A percentile compares a stretch with the other conserved stretches of the same genome.
These are phyloP conservation scores for Idaea dimidiata DNA, from an alignment of 2,888 invertebrate species.

Conservation along the genomic window DNA sequence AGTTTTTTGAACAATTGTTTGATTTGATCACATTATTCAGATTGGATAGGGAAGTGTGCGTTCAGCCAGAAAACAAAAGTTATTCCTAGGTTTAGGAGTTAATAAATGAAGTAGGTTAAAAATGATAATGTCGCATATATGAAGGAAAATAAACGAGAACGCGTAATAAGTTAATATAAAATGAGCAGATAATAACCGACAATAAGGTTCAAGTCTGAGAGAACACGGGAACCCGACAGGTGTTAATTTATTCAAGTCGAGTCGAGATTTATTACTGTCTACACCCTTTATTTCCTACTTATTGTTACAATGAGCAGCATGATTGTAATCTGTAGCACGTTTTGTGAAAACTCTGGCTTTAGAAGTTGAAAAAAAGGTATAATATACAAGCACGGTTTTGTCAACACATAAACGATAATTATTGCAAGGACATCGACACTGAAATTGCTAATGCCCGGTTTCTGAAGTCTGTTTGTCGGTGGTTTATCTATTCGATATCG, in stretches of 20 bases:
- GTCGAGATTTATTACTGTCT: constrained; percentile 44
- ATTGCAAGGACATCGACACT: neutral
- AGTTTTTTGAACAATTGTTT: too few relatives aligned
- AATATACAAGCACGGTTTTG: too few relatives aligned
- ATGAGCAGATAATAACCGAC: neutral
- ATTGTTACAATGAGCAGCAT: constrained; percentile 3
- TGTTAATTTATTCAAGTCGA: constrained; percentile 50
- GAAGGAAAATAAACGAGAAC: neutral
- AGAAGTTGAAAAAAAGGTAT: neutral
- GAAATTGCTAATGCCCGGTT: too few relatives aligned
- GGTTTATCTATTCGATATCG: too few relatives aligned
- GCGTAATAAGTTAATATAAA: neutral
- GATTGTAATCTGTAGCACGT: neutral
- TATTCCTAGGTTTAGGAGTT: too few relatives aligned
- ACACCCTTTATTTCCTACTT: constrained; percentile 20
- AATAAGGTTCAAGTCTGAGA: neutral
- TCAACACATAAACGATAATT: too few relatives aligned
- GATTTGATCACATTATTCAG: too few relatives aligned
- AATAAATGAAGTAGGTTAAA: neutral
- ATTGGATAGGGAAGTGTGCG: too few relatives aligned
- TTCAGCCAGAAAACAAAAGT: too few relatives aligned
- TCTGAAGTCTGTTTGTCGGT: too few relatives aligned
- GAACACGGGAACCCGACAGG: constrained; percentile 34
- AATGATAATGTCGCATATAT: neutral
- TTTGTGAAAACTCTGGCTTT: neutral